Conservation (phyloP, 2,797 vertebrate species). For the Bradypodion pumilum region DNA sequence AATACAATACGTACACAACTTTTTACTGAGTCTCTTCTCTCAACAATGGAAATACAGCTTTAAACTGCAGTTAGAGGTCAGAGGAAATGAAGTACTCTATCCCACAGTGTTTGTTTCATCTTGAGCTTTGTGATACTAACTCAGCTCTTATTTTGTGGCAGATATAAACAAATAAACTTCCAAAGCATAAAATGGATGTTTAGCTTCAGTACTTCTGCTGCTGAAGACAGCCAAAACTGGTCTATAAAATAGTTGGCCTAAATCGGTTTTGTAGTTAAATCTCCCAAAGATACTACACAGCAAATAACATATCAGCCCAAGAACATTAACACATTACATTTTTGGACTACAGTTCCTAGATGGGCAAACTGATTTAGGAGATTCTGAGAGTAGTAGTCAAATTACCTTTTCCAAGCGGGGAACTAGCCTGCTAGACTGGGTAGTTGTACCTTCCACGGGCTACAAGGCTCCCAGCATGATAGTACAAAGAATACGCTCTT, state of each 20-base stretch:
- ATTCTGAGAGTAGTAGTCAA: too few relatives aligned
- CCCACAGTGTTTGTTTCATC: not conserved
- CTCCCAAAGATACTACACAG: not conserved
- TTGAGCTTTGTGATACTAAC: not conserved
- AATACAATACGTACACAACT: too few relatives aligned
- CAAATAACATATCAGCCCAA: too few relatives aligned
- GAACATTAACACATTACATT: too few relatives aligned
- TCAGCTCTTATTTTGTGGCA: not conserved
- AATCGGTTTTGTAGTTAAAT: not conserved
- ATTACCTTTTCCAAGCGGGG: too few relatives aligned
- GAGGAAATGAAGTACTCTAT: not conserved
- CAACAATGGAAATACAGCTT: not conserved
- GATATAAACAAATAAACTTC: not conserved
- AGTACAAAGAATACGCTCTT: not conserved
- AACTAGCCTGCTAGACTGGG: not conserved
- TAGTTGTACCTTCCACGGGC: not conserved
- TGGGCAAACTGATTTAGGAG: too few relatives aligned
- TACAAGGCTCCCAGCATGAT: not conserved
- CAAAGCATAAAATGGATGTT: not conserved
- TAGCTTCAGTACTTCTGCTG: not conserved
- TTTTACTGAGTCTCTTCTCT: constrained; percentile 3
- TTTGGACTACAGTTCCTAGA: too few relatives aligned
- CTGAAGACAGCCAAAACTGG: not conserved
- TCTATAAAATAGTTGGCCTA: not conserved
- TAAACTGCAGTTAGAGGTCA: not conserved